phyloP scores from a whole-genome alignment of 1,140 invertebrate genomes.

The Lycorma delicatula region DNA sequence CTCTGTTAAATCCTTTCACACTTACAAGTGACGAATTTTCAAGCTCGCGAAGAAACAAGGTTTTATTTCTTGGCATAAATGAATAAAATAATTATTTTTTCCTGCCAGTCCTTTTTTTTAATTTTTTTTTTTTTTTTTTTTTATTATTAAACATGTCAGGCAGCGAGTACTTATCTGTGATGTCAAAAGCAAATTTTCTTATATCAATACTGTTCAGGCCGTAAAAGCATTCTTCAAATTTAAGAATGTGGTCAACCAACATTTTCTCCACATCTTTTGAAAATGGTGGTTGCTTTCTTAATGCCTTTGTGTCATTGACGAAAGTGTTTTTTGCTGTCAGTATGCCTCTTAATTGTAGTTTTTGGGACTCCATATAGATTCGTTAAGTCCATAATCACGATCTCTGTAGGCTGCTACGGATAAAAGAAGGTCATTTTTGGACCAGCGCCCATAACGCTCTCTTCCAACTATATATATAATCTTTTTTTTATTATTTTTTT shows the following conservation, averaged over 20 bases:
- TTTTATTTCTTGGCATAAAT: background rate
- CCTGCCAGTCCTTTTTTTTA: conserved; percentile 11
- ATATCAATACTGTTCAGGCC: background rate
- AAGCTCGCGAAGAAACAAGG: background rate
- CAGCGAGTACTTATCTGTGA: conserved; percentile 9
- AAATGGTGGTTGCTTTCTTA: background rate
- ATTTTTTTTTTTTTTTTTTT: too few relatives aligned
- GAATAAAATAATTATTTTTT: background rate
- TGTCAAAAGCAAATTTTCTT: conserved; percentile 10
- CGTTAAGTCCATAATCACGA: background rate
- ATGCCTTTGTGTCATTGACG: background rate
- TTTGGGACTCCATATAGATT: conserved; percentile 2
- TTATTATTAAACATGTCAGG: conserved; percentile 13
- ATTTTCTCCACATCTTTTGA: background rate
- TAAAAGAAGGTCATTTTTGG: background rate
- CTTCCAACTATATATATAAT: too few relatives aligned
- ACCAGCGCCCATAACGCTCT: background rate
- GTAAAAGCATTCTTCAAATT: background rate
- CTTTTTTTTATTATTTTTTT: too few relatives aligned
- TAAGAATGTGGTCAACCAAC: background rate
- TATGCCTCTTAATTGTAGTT: background rate
- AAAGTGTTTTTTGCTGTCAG: background rate
- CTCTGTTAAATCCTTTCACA: background rate
- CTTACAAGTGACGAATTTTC: background rate
- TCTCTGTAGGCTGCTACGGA: background rate